Conservation (phyloP, 1,140 invertebrate species). For the Bombus pascuorum region DNA sequence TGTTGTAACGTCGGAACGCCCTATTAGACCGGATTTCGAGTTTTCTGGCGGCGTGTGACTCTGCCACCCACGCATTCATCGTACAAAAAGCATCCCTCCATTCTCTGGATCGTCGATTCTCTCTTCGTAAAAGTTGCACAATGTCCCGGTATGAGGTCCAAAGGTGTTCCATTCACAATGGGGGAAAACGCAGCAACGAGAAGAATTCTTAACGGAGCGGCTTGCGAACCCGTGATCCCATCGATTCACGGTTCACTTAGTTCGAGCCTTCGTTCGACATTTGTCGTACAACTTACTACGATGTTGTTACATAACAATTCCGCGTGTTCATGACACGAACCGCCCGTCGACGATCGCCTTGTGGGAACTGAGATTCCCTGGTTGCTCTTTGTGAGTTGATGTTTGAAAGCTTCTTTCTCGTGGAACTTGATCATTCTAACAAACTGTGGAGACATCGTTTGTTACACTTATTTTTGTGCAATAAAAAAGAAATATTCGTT, state of each 20-base stretch:
- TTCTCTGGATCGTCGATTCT: conserved; percentile 42
- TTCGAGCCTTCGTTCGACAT: conserved; percentile 79
- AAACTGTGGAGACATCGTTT: neutral
- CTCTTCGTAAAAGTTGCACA: conserved; percentile 69
- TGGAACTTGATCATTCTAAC: neutral
- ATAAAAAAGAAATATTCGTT: too few relatives aligned
- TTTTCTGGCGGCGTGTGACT: conserved; percentile 59
- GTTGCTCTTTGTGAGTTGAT: neutral
- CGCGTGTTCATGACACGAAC: conserved; percentile 59
- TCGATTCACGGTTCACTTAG: conserved; percentile 81
- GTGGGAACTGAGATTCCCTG: conserved; percentile 3
- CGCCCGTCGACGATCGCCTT: conserved; percentile 60
- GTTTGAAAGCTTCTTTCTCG: neutral
- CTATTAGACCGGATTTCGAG: conserved; percentile 62
- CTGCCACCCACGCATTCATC: conserved; percentile 76
- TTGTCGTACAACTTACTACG: conserved; percentile 81
- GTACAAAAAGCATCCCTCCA: conserved; percentile 59
- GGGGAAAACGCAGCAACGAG: conserved; percentile 60
- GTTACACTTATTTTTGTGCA: neutral
- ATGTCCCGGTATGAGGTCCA: conserved; percentile 80
- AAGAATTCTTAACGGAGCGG: conserved; percentile 46
- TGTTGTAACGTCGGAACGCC: conserved; percentile 31
- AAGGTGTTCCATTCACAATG: conserved; percentile 75
- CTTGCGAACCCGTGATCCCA: conserved; percentile 60
- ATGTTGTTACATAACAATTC: conserved; percentile 81